Percentiles rank a stretch among this genome's conserved stretches.
Conservation (phyloP, 1,140 invertebrate species). For the Conus ventricosus region DNA sequence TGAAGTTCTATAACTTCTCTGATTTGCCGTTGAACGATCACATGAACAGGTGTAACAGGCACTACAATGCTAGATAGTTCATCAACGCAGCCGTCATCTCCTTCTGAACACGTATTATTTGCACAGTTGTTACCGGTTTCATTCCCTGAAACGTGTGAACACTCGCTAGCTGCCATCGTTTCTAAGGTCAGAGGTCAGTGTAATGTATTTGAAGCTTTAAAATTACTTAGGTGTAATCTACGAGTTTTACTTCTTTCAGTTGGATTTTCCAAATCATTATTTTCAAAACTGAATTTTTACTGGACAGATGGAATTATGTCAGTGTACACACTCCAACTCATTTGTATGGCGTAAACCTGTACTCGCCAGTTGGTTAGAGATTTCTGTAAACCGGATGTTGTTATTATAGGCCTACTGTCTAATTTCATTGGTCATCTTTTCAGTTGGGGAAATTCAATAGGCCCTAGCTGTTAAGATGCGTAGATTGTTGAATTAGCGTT, state of each 20-base stretch:
- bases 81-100: background rate
- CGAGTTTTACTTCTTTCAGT: no score
- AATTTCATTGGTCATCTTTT: slow-evolving; percentile 17
- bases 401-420: background rate
- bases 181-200: background rate
- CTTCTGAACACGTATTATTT: background rate
- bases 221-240: background rate
- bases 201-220: background rate
- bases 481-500: no score
- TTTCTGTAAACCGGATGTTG: slow-evolving; percentile 20
- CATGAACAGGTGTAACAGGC: background rate
- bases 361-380: background rate
- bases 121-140: background rate
- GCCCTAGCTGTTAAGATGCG: background rate
- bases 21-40: slow-evolving; percentile 20
- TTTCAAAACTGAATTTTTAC: no score
- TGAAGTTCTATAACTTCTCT: slow-evolving; percentile 24
- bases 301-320: no score
- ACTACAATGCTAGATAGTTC: background rate
- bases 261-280: no score
- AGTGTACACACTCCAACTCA: no score
- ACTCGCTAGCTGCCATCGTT: background rate
- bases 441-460: slow-evolving; percentile 36
- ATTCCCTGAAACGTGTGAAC: background rate
- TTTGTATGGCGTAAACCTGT: no score